These are phyloP conservation scores for Bicyclus anynana DNA, from an alignment of 1,140 invertebrate genomes.

Conservation along the genomic window DNA sequence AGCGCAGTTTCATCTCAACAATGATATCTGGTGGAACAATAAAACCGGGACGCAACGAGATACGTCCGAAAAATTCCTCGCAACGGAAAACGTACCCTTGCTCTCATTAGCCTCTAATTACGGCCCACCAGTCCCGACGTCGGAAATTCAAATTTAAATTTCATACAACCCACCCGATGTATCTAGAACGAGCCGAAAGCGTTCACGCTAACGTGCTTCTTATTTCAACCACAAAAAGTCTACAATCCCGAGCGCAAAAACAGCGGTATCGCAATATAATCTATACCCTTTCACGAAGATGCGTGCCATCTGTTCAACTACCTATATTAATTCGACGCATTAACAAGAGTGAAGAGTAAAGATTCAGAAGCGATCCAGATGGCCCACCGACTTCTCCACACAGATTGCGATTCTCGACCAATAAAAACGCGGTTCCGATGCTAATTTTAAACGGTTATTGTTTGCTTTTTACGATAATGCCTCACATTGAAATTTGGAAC, in stretches of 20 bases:
- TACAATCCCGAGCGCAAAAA: conserved; percentile 29
- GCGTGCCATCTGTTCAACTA: conserved; percentile 22
- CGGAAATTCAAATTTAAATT: conserved; percentile 71
- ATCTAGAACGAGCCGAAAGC: conserved; percentile 33
- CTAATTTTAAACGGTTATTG: conserved; percentile 73
- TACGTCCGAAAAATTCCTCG: conserved; percentile 41
- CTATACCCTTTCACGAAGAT: conserved; percentile 2
- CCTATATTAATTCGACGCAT: conserved; percentile 27
- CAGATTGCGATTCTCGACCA: conserved; percentile 66
- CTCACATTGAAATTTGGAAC: conserved; percentile 65
- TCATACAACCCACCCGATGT: conserved; percentile 40
- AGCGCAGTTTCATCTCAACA: neutral
- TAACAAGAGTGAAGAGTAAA: conserved; percentile 15
- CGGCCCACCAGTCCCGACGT: conserved; percentile 39
- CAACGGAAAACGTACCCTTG: conserved; percentile 44
- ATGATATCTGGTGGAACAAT: conserved; percentile 46
- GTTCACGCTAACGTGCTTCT: conserved; percentile 36
- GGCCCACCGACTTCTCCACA: conserved; percentile 27
- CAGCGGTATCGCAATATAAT: conserved; percentile 9
- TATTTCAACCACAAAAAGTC: conserved; percentile 30
- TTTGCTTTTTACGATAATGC: conserved; percentile 74
- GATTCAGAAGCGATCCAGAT: conserved; percentile 19
- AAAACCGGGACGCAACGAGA: conserved; percentile 45
- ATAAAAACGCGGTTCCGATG: conserved; percentile 55
- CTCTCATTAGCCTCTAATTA: conserved; percentile 72